These are phyloP conservation scores for Eulithis testata DNA, from an alignment of 2,888 invertebrate species.

Conservation along the genomic window DNA sequence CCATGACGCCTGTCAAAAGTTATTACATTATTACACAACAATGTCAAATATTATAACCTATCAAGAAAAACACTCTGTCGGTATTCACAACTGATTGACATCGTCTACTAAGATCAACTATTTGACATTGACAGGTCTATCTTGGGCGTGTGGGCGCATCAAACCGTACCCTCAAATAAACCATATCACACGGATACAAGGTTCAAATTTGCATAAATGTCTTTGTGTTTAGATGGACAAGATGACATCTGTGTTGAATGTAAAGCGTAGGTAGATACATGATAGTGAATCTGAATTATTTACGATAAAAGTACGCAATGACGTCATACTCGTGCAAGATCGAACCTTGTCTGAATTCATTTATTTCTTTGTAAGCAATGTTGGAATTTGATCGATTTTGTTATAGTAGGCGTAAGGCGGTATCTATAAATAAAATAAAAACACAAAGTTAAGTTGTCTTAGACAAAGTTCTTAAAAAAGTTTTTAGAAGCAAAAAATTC, in stretches of 20 bases:
- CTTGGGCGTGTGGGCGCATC: constrained; percentile 24
- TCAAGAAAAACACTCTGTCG: constrained; percentile 14
- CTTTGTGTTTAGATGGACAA: constrained; percentile 26
- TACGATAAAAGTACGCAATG: constrained; percentile 24
- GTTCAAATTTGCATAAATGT: constrained; percentile 26
- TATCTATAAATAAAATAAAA: too few relatives aligned
- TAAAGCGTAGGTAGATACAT: constrained; percentile 35
- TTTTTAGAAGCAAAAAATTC: neutral
- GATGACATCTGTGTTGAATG: constrained; percentile 38
- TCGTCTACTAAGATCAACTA: constrained; percentile 17
- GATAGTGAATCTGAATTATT: constrained; percentile 18
- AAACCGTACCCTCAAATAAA: constrained; percentile 7
- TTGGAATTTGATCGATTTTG: too few relatives aligned
- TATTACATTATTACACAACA: too few relatives aligned
- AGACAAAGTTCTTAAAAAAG: too few relatives aligned
- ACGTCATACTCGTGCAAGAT: constrained; percentile 3
- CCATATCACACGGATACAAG: constrained; percentile 17
- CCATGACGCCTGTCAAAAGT: too few relatives aligned
- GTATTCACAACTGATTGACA: constrained; percentile 28
- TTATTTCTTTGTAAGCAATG: too few relatives aligned
- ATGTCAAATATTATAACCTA: neutral
- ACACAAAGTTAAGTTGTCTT: too few relatives aligned
- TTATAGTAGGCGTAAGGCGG: too few relatives aligned
- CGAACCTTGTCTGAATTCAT: neutral
- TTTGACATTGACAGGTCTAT: constrained; percentile 41